Evolutionary conservation across 2,113 vertebrate genomes (phyloP).

Genomic region (Dicentrarchus labrax): DNA sequence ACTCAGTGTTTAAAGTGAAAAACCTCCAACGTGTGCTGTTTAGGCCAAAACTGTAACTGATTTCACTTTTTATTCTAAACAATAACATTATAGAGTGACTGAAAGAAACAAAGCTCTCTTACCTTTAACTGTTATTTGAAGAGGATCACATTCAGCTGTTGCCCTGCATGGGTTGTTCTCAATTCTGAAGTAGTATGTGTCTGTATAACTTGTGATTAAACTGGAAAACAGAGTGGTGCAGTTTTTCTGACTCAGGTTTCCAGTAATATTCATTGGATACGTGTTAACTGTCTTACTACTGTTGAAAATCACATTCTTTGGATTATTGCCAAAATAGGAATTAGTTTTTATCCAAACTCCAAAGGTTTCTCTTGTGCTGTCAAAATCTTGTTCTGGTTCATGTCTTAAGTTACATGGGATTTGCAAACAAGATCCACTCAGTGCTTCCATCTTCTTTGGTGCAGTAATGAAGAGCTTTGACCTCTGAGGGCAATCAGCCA

Average conservation of each 20-base stretch:
- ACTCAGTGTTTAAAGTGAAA: background rate
- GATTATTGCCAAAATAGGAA: accelerated
- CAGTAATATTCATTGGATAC: conserved; percentile 49
- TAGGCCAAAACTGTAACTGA: too few relatives aligned
- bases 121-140: conserved; percentile 54
- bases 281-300: accelerated
- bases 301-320: conserved; percentile 29
- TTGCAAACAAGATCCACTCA: conserved; percentile 64
- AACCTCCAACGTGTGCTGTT: too few relatives aligned
- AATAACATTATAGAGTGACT: background rate
- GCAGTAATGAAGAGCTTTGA: accelerated
- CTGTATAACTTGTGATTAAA: background rate
- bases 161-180: accelerated
- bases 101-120: conserved; percentile 11
- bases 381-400: accelerated
- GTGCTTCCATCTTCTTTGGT: conserved; percentile 36
- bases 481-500: accelerated
- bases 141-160: background rate
- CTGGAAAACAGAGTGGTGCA: too few relatives aligned
- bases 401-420: conserved; percentile 62
- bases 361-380: accelerated
- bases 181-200: conserved; percentile 63
- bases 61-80: too few relatives aligned
- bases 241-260: conserved; percentile 35
- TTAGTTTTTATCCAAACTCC: conserved; percentile 54